Evolutionary conservation across 2,113 vertebrate species (phyloP).

Genomic region (Oenanthe melanoleuca): DNA sequence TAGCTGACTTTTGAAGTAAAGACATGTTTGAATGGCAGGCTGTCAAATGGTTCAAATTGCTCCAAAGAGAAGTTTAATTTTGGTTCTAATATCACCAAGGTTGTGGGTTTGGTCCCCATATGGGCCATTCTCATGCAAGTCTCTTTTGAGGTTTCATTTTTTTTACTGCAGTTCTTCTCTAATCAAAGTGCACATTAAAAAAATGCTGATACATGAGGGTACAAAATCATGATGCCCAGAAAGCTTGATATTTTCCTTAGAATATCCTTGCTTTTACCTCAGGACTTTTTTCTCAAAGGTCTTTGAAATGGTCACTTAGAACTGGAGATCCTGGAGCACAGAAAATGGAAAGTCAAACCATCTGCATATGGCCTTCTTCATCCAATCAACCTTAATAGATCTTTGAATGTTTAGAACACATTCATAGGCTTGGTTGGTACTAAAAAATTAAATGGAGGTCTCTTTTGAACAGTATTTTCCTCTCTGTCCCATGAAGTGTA

Average conservation of each 20-base stretch:
- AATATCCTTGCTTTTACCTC: not conserved
- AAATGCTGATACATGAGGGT: not conserved
- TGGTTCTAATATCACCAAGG: not conserved
- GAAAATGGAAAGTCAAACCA: not conserved
- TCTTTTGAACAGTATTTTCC: not conserved
- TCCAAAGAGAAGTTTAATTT: not conserved
- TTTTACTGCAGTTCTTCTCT: not conserved
- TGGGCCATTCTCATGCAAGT: not conserved
- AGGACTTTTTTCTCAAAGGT: not conserved
- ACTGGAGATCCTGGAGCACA: not conserved
- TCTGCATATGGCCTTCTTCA: not conserved
- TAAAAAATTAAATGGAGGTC: not conserved
- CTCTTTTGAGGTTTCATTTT: not conserved
- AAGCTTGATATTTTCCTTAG: not conserved
- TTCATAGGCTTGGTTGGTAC: not conserved
- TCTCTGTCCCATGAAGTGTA: not conserved
- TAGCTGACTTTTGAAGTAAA: not conserved
- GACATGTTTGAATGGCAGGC: not conserved
- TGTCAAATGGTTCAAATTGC: not conserved
- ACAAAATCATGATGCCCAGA: not conserved
- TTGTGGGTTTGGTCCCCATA: not conserved
- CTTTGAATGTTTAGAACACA: not conserved
- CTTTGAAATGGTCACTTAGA: not conserved
- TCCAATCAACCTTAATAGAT: not conserved
- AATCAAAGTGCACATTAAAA: not conserved